phyloP scores from a whole-genome alignment of 2,113 vertebrate species.

The Vicugna pacos region DNA sequence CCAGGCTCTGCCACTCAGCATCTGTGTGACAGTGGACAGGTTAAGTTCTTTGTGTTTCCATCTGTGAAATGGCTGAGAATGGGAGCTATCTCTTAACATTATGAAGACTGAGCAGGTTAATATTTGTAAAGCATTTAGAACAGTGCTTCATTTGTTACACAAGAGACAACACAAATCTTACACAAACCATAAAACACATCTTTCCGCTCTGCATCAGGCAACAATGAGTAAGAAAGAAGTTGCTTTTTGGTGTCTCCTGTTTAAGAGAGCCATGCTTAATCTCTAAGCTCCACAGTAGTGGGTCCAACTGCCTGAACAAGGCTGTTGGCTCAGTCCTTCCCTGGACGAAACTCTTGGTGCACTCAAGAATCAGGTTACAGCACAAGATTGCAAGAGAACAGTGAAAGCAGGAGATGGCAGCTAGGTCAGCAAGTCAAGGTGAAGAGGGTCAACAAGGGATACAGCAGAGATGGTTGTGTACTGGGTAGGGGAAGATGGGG shows the following conservation, averaged over 20 bases:
- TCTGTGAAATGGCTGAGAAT: background rate
- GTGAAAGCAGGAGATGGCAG: background rate
- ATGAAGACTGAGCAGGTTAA: background rate
- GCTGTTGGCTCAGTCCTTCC: background rate
- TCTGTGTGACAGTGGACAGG: background rate
- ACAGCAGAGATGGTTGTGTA: background rate
- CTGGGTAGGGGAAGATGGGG: background rate
- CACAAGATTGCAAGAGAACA: background rate
- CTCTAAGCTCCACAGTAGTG: background rate
- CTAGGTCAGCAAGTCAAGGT: background rate
- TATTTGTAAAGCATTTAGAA: background rate
- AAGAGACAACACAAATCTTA: background rate
- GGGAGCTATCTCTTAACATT: background rate
- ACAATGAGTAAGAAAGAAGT: background rate
- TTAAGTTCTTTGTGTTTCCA: background rate
- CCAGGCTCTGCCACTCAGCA: background rate
- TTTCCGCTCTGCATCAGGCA: background rate
- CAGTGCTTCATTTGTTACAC: background rate
- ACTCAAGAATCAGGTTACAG: background rate
- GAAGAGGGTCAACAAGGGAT: background rate
- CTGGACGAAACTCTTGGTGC: background rate
- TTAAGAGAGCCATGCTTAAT: background rate
- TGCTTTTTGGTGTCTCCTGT: background rate
- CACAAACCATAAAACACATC: background rate
- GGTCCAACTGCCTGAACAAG: background rate